Conservation (phyloP, 2,888 invertebrate genomes). For the Helobdella robusta region DNA sequence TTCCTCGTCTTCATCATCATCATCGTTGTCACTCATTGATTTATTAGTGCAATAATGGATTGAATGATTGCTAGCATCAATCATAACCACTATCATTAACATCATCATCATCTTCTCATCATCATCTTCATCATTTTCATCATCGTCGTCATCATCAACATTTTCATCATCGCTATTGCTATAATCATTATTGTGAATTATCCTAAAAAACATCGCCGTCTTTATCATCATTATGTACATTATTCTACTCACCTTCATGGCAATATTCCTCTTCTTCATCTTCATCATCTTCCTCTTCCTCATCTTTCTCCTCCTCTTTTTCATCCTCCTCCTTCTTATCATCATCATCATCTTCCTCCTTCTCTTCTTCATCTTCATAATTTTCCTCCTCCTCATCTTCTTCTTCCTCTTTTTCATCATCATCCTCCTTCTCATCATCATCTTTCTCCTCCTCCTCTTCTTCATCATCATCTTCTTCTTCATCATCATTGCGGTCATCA, state of each 20-base stretch:
- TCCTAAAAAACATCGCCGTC: neutral
- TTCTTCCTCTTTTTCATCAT: neutral
- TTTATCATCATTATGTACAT: neutral
- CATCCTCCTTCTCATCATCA: neutral
- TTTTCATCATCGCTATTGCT: conserved; percentile 11
- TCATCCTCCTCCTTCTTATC: neutral
- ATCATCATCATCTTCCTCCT: neutral
- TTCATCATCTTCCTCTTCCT: neutral
- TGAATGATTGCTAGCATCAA: neutral
- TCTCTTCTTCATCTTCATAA: neutral
- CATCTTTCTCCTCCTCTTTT: neutral
- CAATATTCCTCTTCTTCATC: neutral
- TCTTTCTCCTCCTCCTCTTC: neutral
- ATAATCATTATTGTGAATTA: conserved; percentile 16
- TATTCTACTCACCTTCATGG: neutral
- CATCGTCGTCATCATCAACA: conserved; percentile 16
- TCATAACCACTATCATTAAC: conserved; percentile 10
- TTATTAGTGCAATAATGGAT: no score
- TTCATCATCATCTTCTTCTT: no score
- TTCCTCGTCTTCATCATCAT: neutral
- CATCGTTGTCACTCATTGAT: conserved; percentile 8
- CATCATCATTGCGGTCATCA: no score
- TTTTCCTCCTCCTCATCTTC: neutral
- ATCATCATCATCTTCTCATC: conserved; percentile 17
- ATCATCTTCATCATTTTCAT: conserved; percentile 14